Evolutionary conservation across 2,797 vertebrate genomes (phyloP), one percentile per base, ranked within the genome.

Genomic region (Malurus splendens): DNA sequence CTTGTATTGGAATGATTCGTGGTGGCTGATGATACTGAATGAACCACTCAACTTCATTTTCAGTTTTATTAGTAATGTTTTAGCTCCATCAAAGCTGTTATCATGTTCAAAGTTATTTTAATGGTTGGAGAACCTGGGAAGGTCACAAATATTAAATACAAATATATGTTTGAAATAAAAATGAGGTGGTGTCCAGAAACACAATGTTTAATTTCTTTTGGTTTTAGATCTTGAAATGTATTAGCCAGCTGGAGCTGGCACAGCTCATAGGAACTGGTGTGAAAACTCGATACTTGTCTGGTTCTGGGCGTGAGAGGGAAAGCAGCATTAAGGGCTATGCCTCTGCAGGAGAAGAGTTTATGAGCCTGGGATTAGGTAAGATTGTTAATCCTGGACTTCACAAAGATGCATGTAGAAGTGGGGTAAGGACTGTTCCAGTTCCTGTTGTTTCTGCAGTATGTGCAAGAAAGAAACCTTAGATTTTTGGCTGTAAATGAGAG

Each of bases 251-350:
- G 96, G 99, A 99, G 84, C 96, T 99, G 18, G 99, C 99, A 30
- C 99, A 99, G 93, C 95, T 99, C 73, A 99, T 99, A 79, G 99
- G 99, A 73, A 99, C 99, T 0, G 99, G 99, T 2, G 98, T 99
- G 61, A 99, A 99, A 96, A 99, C 99, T 1, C 98, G 99, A 25
- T 99, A 99, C 94, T 97, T 99, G 90, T 99, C 99, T 23, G 98
- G 98, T 18, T 98, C 98, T 82, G 98, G 98, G 11, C 97, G 99
- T 62, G 99, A 99, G 83, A 97, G 97, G 84, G 98, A 99, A 81
- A 95, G 97, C 15, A 96, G 97, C 95, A 96, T 98, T 61, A 98
- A 97, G 95, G 97, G 98, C 64, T 97, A 98, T 88, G 96, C 98
- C 0, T 94, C 98, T 16, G 98, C 98, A 13, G 98, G 98, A 73